Evolutionary conservation across 2,888 invertebrate genomes (phyloP), one percentile per base, ranked within the genome.

Genomic region (Calameuta filiformis): DNA sequence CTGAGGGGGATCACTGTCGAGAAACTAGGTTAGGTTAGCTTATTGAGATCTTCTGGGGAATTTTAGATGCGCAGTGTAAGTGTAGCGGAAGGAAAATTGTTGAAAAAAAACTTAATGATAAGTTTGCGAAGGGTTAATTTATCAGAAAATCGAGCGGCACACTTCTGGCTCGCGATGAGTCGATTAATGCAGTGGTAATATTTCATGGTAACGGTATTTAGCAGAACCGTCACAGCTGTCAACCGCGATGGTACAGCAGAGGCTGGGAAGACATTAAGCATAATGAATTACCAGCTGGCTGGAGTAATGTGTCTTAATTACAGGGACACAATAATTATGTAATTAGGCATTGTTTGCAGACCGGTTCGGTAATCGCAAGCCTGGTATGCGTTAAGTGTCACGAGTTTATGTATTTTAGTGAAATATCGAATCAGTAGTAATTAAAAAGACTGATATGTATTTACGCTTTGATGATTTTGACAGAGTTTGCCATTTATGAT

Each of bases 251-350:
- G 89, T 89, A 89, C 86, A 87, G 83, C 84, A 85, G 85, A 85
- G 85, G 85, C 85, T 85, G 87, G 86, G 87, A 87, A 89, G 89
- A 89, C 90, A 90, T 89, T 90, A 90, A 89, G 87, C 89, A 87
- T 90, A 90, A 90, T 90, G 89, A 90, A 90, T 90, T 89, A 89
- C 88, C 87, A 85, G 87, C 85, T 84, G 86, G 86, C 85, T 86
- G 87, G 87, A 88, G 89, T 88, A 89, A 90, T 90, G 90, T 89
- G 88, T 90, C 90, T 90, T 90, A 90, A 90, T 90, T 90, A 90
- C 86, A 86, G 84, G 83, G 87, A 88, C 86, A 88, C 88, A 89
- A 90, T 90, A 90, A 90, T 90, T 90, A 90, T 89, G 89, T 89
- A 90, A 90, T 90, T 90, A 90, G 89, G 89, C 88, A 89, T 90